Conservation (phyloP, 2,888 invertebrate genomes). For the Ormyrus nitidulus region DNA sequence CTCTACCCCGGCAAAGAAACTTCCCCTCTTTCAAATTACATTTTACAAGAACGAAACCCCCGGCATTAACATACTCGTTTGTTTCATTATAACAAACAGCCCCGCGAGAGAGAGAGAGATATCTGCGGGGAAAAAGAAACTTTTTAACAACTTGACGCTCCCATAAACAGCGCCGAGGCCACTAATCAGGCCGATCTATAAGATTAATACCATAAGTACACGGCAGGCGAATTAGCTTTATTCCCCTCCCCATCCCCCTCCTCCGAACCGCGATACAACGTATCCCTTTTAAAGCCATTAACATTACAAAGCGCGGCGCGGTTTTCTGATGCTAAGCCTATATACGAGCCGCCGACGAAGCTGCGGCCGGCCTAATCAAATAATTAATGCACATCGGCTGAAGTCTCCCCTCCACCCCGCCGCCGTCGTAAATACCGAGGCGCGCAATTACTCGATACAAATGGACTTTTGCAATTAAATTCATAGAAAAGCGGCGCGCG, state of each 20-base stretch:
- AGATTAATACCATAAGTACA: neutral
- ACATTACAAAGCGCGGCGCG: slow-evolving; percentile 50
- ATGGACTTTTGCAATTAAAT: slow-evolving; percentile 47
- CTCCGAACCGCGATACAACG: slow-evolving; percentile 24
- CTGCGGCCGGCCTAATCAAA: slow-evolving; percentile 43
- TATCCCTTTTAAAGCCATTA: slow-evolving; percentile 53
- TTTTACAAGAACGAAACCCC: slow-evolving; percentile 3
- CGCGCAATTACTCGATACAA: slow-evolving; percentile 40
- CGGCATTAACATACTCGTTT: slow-evolving; percentile 3
- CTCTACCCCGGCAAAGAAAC: neutral
- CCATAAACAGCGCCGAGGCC: neutral
- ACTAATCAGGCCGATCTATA: neutral
- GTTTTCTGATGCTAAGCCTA: slow-evolving; percentile 35
- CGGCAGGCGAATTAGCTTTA: slow-evolving; percentile 19
- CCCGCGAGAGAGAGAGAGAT: too few species aligned
- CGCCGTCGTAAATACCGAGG: slow-evolving; percentile 16
- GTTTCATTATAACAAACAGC: too few species aligned
- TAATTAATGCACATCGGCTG: slow-evolving; percentile 49
- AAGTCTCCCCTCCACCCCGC: neutral
- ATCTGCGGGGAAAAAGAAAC: too few species aligned
- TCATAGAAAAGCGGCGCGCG: slow-evolving; percentile 33
- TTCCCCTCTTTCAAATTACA: slow-evolving; percentile 16
- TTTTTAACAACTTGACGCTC: neutral
- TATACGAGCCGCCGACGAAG: neutral
- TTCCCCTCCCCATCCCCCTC: neutral